A percentile compares a stretch with the other conserved stretches of the same genome.
phyloP scores from a whole-genome alignment of 1,140 invertebrate genomes.

The Drosophila miranda region DNA sequence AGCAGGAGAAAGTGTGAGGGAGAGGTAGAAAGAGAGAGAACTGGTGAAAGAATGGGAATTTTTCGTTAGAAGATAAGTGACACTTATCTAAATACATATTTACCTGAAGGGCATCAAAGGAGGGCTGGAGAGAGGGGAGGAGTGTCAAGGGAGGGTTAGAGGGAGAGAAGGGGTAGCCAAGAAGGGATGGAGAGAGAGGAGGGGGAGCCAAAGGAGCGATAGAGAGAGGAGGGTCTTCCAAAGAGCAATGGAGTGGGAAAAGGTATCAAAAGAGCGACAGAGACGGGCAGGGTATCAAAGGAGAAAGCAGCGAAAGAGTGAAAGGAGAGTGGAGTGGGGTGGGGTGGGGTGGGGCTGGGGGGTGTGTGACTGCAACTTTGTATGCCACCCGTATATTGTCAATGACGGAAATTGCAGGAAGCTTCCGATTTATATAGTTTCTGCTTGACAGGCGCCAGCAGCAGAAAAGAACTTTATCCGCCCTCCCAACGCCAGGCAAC shows the following conservation, averaged over 20 bases:
- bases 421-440: conserved; percentile 64
- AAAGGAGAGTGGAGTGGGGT: too few relatives aligned
- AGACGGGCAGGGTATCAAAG: neutral
- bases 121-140: neutral
- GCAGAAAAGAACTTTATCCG: conserved; percentile 46
- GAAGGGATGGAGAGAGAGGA: neutral
- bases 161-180: neutral
- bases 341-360: too few relatives aligned
- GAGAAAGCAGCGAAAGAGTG: too few relatives aligned
- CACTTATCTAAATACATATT: conserved; percentile 80
- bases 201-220: neutral
- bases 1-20: neutral
- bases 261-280: neutral
- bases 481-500: neutral
- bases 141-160: neutral
- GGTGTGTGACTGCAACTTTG: conserved; percentile 3
- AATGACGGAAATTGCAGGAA: conserved; percentile 49
- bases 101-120: conserved; percentile 23
- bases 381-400: conserved; percentile 63
- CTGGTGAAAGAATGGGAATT: conserved; percentile 30
- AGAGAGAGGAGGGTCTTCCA: neutral
- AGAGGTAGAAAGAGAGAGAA: neutral
- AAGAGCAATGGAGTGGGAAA: too few relatives aligned
- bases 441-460: conserved; percentile 63
- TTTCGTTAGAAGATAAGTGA: conserved; percentile 53